A percentile compares a stretch with the other conserved stretches of the same genome.
Evolutionary conservation across 1,140 invertebrate species (phyloP).

Genomic region (Trachymyrmex cornetzi): DNA sequence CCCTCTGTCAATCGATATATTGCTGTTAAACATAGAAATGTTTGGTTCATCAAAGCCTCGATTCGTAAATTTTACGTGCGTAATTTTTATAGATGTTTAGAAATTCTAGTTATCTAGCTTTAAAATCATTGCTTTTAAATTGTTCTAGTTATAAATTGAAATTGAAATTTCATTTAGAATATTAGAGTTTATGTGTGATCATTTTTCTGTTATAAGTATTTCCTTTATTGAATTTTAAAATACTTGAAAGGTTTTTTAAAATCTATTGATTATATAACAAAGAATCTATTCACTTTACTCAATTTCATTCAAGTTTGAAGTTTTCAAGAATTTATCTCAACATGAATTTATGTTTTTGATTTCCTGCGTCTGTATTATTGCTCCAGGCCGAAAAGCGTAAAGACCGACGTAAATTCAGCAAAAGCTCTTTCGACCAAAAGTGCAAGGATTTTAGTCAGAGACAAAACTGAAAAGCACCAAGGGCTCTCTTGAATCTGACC

Average conservation of each 20-base stretch:
- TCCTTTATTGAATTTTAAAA: background rate
- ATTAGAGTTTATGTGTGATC: background rate
- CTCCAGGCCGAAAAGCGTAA: conserved; percentile 28
- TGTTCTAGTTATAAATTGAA: background rate
- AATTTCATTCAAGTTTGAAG: background rate
- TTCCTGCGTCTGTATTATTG: background rate
- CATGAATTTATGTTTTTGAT: conserved; percentile 27
- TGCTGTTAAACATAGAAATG: background rate
- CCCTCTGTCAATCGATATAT: conserved; percentile 30
- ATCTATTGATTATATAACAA: background rate
- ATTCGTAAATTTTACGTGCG: background rate
- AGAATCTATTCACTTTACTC: background rate
- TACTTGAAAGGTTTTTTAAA: background rate
- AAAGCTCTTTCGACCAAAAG: conserved; percentile 29
- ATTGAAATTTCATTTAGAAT: background rate
- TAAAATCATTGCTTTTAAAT: background rate
- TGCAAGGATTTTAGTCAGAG: conserved; percentile 49
- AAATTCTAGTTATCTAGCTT: background rate
- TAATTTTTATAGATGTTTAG: background rate
- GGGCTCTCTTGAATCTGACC: conserved; percentile 32
- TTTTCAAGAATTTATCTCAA: conserved; percentile 5
- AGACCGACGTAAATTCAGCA: conserved; percentile 31
- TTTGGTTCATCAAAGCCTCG: background rate
- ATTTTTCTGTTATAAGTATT: background rate
- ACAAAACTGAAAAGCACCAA: conserved; percentile 52